A percentile compares a stretch with the other conserved stretches of the same genome.
Evolutionary conservation across 2,797 vertebrate genomes (phyloP).

Genomic region (Vespertilio murinus): DNA sequence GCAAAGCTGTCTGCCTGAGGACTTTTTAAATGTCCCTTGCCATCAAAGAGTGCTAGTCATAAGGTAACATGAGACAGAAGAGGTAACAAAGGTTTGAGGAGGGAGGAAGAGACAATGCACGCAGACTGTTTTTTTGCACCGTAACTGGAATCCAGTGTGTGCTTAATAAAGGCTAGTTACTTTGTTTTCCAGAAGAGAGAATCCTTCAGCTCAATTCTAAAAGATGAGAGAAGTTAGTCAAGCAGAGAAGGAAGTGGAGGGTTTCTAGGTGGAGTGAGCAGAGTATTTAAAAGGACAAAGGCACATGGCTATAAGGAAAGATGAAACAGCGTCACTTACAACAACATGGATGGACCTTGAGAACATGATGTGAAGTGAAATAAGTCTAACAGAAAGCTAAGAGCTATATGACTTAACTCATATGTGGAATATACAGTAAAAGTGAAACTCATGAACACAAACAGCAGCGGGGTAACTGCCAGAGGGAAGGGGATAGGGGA

Average conservation of each 20-base stretch:
- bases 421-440: too few relatives aligned
- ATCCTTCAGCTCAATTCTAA: slow-evolving; percentile 20
- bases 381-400: too few relatives aligned
- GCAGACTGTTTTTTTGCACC: background rate
- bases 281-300: background rate
- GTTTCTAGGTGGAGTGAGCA: slow-evolving; percentile 20
- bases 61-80: background rate
- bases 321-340: too few relatives aligned
- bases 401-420: too few relatives aligned
- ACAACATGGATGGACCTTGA: too few relatives aligned
- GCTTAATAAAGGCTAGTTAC: slow-evolving; percentile 9
- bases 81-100: background rate
- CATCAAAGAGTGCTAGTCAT: background rate
- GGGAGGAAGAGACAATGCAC: background rate
- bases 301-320: too few relatives aligned
- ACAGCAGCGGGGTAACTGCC: too few relatives aligned
- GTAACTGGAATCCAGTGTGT: background rate
- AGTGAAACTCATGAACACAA: too few relatives aligned
- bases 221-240: slow-evolving; percentile 31
- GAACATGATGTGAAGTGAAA: too few relatives aligned
- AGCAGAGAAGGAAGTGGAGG: background rate
- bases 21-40: background rate
- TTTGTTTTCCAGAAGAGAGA: background rate
- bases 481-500: too few relatives aligned
- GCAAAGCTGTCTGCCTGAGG: background rate